These are phyloP conservation scores for Bolborhynchus lineola DNA, from an alignment of 2,113 vertebrate species.

Conservation along the genomic window DNA sequence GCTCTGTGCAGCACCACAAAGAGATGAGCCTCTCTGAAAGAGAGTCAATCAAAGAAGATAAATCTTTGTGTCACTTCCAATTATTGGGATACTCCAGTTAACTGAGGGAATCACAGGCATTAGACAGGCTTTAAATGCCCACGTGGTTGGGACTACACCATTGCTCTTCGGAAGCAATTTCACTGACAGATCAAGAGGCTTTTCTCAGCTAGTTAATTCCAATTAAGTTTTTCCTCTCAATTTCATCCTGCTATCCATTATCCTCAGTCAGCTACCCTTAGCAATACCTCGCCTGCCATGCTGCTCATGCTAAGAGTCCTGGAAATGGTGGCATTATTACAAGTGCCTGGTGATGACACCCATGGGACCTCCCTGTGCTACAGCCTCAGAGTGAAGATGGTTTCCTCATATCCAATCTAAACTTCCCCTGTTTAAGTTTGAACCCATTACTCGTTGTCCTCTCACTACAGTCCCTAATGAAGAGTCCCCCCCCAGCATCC, in stretches of 20 bases:
- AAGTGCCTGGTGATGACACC: slow-evolving; percentile 13
- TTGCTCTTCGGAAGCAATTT: slow-evolving; percentile 48
- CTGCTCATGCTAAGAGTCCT: neutral
- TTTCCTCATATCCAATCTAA: no score
- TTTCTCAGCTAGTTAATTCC: slow-evolving; percentile 64
- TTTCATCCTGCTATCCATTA: slow-evolving; percentile 54
- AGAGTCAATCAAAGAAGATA: slow-evolving; percentile 60
- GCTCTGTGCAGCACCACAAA: slow-evolving; percentile 32
- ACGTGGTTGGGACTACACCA: slow-evolving; percentile 24
- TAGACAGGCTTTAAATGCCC: slow-evolving; percentile 53
- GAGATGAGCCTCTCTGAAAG: slow-evolving; percentile 44
- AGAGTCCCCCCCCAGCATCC: no score
- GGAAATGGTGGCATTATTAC: slow-evolving; percentile 27
- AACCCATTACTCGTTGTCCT: no score
- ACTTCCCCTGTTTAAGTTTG: no score
- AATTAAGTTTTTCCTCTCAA: slow-evolving; percentile 61
- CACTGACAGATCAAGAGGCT: slow-evolving; percentile 56
- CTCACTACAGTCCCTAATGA: no score
- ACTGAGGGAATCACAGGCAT: slow-evolving; percentile 36
- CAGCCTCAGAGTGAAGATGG: neutral
- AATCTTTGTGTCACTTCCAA: slow-evolving; percentile 49
- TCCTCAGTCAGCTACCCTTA: slow-evolving; percentile 7
- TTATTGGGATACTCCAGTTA: slow-evolving; percentile 47
- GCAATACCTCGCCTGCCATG: neutral
- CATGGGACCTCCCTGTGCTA: neutral